A percentile compares a stretch with the other conserved stretches of the same genome.
Evolutionary conservation across 2,888 invertebrate genomes (phyloP).

Genomic region (Cephus spinipes): DNA sequence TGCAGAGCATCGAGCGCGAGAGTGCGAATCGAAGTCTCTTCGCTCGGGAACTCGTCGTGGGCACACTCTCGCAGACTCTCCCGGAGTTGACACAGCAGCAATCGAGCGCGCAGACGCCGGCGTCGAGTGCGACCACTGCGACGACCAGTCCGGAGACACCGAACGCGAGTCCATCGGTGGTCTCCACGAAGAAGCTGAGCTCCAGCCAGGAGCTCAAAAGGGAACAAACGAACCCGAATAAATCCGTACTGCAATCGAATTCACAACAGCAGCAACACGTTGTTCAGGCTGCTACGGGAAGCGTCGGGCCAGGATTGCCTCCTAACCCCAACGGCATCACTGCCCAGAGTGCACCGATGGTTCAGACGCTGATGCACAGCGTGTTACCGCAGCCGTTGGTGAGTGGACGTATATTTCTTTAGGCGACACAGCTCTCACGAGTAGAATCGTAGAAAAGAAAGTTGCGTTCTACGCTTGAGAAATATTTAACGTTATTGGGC

Average conservation of each 20-base stretch:
- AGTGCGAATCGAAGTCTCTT: conserved; percentile 63
- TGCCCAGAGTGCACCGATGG: conserved; percentile 56
- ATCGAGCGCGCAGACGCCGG: conserved; percentile 48
- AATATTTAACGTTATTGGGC: background rate
- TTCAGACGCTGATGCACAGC: conserved; percentile 63
- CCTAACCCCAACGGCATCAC: conserved; percentile 57
- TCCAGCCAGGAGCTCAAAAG: conserved; percentile 52
- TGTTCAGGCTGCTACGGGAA: conserved; percentile 46
- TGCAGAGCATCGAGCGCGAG: conserved; percentile 62
- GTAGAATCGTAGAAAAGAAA: background rate
- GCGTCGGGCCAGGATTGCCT: conserved; percentile 53
- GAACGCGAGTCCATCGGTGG: conserved; percentile 40
- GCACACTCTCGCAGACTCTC: conserved; percentile 59
- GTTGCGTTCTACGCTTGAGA: background rate
- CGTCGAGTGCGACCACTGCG: conserved; percentile 47
- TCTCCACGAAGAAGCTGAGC: conserved; percentile 50
- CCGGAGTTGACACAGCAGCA: conserved; percentile 55
- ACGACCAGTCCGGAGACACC: conserved; percentile 57
- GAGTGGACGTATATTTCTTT: conserved; percentile 29
- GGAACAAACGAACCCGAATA: conserved; percentile 40
- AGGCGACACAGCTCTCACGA: background rate
- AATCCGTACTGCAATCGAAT: conserved; percentile 10
- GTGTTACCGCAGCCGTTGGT: conserved; percentile 65
- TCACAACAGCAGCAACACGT: conserved; percentile 37
- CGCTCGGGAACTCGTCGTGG: conserved; percentile 59